A percentile compares a stretch with the other conserved stretches of the same genome.
These are phyloP conservation scores for Spialia ferax DNA, from an alignment of 2,888 invertebrate genomes.

Conservation along the genomic window DNA sequence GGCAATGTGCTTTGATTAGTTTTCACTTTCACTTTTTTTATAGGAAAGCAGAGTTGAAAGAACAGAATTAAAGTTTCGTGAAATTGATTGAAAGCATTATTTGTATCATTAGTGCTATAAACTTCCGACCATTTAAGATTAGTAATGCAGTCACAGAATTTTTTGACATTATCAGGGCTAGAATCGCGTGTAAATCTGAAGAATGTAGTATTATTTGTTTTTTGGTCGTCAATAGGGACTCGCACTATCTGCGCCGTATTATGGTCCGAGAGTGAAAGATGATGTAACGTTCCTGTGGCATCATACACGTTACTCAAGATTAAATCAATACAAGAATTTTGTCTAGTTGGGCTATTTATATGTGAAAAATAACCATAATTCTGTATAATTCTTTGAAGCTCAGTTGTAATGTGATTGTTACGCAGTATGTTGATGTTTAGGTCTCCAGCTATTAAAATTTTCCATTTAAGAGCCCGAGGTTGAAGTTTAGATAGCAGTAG, in stretches of 20 bases:
- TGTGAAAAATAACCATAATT: neutral
- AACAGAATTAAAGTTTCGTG: neutral
- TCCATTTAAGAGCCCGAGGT: neutral
- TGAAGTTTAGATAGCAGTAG: neutral
- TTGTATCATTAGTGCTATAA: neutral
- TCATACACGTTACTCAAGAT: neutral
- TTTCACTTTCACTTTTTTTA: neutral
- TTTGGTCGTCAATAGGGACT: neutral
- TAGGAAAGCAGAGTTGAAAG: neutral
- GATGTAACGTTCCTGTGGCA: neutral
- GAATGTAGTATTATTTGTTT: neutral
- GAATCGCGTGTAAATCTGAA: neutral
- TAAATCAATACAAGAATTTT: neutral
- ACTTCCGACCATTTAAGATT: neutral
- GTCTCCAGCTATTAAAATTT: neutral
- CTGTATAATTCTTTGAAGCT: neutral
- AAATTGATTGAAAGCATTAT: neutral
- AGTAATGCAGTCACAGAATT: neutral
- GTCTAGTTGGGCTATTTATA: neutral
- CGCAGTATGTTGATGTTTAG: neutral
- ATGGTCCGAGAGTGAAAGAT: neutral
- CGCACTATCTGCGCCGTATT: neutral
- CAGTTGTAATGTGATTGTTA: neutral
- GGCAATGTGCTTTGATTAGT: too few relatives aligned
- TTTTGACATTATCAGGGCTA: neutral